Evolutionary conservation across 1,140 invertebrate species (phyloP), one percentile per base, ranked within the genome.

Genomic region (Lineus longissimus): DNA sequence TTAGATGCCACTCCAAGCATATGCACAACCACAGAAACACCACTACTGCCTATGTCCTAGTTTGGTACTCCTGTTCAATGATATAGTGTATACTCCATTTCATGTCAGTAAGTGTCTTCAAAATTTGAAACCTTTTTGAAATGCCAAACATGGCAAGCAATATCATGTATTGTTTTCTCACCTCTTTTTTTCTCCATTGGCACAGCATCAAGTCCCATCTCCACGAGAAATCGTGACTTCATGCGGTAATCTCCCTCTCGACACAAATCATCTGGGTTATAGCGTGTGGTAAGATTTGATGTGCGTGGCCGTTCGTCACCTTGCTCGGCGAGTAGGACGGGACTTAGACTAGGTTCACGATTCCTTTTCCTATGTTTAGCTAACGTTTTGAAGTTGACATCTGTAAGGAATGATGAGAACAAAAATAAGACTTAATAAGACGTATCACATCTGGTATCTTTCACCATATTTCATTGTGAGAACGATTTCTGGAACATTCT

Each of bases 271-370:
- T 73, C 69, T 2, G 71, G 36, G 15, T 40, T 36, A 43, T 68
- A 61, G 33, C n/a, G 51, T 59, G n/a, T 55, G 30, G 40, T 27
- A 27, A 36, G 47, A 11, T 6, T 40, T 58, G 55, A 25, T 9
- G 45, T 40, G 0, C 17, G 29, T 15, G 36, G 30, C 23, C 27
- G 33, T 40, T 43, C 23, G 22, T 56, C 45, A 7, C 59, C 69
- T 19, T 69, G 62, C 23, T 73, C 67, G 23, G 73, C 47, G 6
- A 51, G 47, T 51, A 23, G 47, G 47, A 76, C 58, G 11, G 77
- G 77, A 56, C 76, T 78, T 7, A 76, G 57, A 61, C 75, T 77
- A 0, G 67, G 54, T 58, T 78, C 73, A 7, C 72, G 60, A 45
- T 71, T 62, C 62, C 69, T 55, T 11, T 67, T 57, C n/a, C 76